Evolutionary conservation across 2,797 vertebrate genomes (phyloP).

Genomic region (Chelidonichthys spinosus): DNA sequence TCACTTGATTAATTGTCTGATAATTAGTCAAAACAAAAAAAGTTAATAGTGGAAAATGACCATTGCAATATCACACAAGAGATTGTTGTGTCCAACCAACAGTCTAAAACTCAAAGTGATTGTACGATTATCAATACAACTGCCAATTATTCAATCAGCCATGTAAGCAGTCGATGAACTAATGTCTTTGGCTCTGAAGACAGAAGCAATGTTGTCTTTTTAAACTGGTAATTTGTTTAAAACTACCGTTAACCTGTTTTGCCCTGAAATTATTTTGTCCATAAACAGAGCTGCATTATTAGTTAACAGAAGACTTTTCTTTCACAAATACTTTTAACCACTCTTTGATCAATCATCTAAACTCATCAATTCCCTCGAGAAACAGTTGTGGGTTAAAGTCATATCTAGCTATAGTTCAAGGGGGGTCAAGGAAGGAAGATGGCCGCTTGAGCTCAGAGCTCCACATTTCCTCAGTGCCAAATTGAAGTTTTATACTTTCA

Average conservation of each 20-base stretch:
- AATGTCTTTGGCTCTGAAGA: too few relatives aligned
- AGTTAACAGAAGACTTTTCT: not conserved
- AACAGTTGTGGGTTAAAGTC: too few relatives aligned
- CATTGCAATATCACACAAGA: not conserved
- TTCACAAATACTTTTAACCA: not conserved
- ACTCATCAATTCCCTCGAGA: not conserved
- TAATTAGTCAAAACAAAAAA: not conserved
- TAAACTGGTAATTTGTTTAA: slow-evolving; percentile 1
- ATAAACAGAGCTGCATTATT: not conserved
- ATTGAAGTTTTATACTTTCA: too few relatives aligned
- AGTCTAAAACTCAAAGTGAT: not conserved
- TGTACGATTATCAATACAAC: not conserved
- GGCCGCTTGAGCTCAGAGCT: too few relatives aligned
- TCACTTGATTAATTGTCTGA: not conserved
- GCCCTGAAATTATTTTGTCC: not conserved
- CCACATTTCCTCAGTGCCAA: too few relatives aligned
- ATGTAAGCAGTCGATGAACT: too few relatives aligned
- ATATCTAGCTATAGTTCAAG: too few relatives aligned
- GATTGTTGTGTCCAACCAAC: not conserved
- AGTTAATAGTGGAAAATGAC: not conserved
- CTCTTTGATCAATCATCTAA: too few relatives aligned
- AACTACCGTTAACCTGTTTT: not conserved
- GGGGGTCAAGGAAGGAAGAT: too few relatives aligned
- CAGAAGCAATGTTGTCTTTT: not conserved
- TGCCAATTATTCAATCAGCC: not conserved